Percentiles rank a stretch among this genome's conserved stretches.
Evolutionary conservation across 2,888 invertebrate genomes (phyloP).

Genomic region (Schrankia costaestrigalis): DNA sequence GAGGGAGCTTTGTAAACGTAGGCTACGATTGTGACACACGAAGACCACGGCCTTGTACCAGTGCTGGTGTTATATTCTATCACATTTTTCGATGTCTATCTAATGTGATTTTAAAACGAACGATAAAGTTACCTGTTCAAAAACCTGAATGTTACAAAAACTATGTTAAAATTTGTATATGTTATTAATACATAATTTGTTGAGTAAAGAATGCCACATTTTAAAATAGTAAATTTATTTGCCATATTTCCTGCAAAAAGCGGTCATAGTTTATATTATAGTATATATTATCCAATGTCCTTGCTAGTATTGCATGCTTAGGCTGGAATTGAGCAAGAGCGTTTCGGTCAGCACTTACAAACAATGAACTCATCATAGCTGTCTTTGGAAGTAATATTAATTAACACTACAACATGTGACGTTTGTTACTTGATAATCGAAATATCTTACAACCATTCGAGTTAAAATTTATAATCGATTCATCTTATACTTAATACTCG

Average conservation of each 20-base stretch:
- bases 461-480: no score
- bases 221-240: constrained; percentile 6
- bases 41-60: constrained; percentile 42
- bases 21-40: constrained; percentile 50
- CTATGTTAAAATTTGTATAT: no score
- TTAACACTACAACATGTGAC: constrained; percentile 45
- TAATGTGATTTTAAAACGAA: constrained; percentile 2
- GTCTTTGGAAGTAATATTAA: constrained; percentile 61
- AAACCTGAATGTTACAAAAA: no score
- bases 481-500: no score
- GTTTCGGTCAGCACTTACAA: constrained; percentile 65
- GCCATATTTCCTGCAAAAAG: constrained; percentile 28
- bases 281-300: constrained; percentile 42
- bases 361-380: constrained; percentile 71
- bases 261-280: constrained; percentile 21
- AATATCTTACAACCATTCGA: no score
- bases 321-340: constrained; percentile 57
- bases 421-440: constrained; percentile 41
- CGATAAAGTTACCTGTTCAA: no score
- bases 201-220: no score
- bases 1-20: constrained; percentile 38
- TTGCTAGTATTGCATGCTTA: constrained; percentile 47
- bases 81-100: constrained; percentile 16
- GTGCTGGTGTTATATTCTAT: constrained; percentile 15
- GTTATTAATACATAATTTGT: no score